phyloP scores from a whole-genome alignment of 2,113 vertebrate species.

The Crypturellus undulatus region DNA sequence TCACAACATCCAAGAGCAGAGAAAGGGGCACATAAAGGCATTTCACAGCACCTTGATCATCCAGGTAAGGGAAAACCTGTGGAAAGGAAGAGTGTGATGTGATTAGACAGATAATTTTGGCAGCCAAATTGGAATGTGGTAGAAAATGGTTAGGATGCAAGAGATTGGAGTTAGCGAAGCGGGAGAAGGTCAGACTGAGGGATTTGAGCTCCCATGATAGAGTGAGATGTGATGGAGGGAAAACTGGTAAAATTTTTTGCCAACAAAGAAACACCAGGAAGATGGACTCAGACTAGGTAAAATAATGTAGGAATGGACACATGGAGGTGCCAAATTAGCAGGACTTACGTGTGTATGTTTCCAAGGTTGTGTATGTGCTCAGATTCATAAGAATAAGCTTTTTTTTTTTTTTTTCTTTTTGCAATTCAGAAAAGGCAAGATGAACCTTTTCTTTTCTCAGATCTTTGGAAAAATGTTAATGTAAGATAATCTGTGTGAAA shows the following conservation, averaged over 20 bases:
- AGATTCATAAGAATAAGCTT: neutral
- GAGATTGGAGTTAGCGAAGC: neutral
- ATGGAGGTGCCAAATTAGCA: neutral
- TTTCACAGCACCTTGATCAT: neutral
- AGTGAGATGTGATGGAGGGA: neutral
- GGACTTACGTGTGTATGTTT: neutral
- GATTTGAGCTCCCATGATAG: neutral
- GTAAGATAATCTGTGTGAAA: neutral
- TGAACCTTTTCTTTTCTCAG: neutral
- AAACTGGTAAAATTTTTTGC: neutral
- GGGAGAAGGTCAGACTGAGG: neutral
- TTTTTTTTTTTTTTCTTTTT: neutral
- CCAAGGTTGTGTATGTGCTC: neutral
- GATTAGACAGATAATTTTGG: neutral
- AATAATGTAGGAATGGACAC: accelerated
- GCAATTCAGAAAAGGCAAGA: neutral
- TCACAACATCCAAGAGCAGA: neutral
- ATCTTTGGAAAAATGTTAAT: neutral
- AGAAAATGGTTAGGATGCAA: neutral
- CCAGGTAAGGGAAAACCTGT: neutral
- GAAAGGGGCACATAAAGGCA: neutral
- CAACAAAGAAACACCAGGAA: neutral
- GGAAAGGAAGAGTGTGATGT: neutral
- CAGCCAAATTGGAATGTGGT: neutral
- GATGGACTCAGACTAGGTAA: neutral